Evolutionary conservation across 2,797 vertebrate species (phyloP).

Genomic region (Percopsis omiscomaycus): DNA sequence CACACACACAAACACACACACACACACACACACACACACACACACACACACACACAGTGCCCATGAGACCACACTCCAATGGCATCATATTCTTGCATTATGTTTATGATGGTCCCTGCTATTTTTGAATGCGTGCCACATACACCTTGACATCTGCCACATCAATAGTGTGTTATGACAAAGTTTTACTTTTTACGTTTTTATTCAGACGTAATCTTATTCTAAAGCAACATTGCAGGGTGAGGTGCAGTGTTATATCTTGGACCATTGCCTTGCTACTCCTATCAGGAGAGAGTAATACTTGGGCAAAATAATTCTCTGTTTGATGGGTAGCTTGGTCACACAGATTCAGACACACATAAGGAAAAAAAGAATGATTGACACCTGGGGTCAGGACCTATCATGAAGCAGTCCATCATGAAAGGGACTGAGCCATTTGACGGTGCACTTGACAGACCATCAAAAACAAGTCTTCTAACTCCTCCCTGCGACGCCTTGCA

Average conservation of each 20-base stretch:
- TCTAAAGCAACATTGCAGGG: not conserved
- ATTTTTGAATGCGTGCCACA: not conserved
- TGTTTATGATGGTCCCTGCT: not conserved
- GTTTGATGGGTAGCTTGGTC: constrained; percentile 40
- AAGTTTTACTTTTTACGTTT: too few species aligned
- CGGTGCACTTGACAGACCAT: constrained; percentile 55
- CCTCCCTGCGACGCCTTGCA: constrained; percentile 37
- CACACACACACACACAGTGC: constrained; percentile 21
- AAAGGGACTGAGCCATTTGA: constrained; percentile 52
- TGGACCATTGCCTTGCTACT: too few species aligned
- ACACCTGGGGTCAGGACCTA: constrained; percentile 42
- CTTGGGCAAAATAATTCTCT: constrained; percentile 13
- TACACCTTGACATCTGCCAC: too few species aligned
- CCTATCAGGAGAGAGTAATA: constrained; percentile 6
- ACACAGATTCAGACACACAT: constrained; percentile 37
- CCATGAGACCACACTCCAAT: not conserved
- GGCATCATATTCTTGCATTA: not conserved
- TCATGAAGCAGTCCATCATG: constrained; percentile 51
- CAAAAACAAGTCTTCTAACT: constrained; percentile 33
- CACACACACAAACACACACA: constrained; percentile 31
- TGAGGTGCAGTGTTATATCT: too few species aligned
- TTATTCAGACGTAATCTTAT: too few species aligned
- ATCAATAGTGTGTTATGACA: too few species aligned
- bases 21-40: constrained; percentile 25
- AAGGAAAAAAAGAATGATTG: constrained; percentile 49